Conservation (phyloP, 1,140 invertebrate species). For the Lepidurus couesii region DNA sequence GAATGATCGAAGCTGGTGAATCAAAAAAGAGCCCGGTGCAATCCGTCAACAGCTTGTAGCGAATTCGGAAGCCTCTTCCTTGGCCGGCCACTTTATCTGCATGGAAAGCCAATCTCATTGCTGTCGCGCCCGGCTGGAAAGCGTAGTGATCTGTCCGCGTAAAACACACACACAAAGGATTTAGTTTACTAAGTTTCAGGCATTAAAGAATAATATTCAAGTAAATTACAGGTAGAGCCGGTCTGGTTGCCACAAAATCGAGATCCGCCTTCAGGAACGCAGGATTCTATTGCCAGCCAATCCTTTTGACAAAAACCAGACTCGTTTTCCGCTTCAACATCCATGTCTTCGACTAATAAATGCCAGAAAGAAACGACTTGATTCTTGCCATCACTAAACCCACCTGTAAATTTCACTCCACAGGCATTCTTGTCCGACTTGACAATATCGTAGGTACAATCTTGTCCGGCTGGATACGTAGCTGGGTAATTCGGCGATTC, state of each 20-base stretch:
- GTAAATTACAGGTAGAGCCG: conserved; percentile 39
- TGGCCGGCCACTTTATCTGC: conserved; percentile 36
- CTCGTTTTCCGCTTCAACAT: conserved; percentile 37
- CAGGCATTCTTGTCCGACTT: conserved; percentile 39
- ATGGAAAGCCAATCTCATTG: conserved; percentile 43
- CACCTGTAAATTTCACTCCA: conserved; percentile 42
- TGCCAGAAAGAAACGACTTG: not conserved
- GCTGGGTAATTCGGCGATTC: conserved; percentile 42
- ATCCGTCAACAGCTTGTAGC: conserved; percentile 40
- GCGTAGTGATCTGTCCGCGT: conserved; percentile 42
- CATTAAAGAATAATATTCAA: not conserved
- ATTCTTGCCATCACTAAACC: conserved; percentile 26
- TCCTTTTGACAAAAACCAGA: conserved; percentile 43
- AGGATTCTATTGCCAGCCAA: conserved; percentile 43
- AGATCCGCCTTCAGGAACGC: conserved; percentile 44
- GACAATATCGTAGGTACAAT: conserved; percentile 43
- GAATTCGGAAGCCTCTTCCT: conserved; percentile 40
- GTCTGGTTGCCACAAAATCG: conserved; percentile 44
- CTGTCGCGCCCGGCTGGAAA: conserved; percentile 42
- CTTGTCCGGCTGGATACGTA: conserved; percentile 39
- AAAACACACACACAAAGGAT: not conserved
- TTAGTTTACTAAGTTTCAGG: not conserved
- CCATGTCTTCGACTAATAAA: conserved; percentile 40
- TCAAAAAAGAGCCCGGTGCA: conserved; percentile 42
- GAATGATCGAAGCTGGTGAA: conserved; percentile 41